Percentiles rank a stretch among this genome's conserved stretches.
These are phyloP conservation scores for Cremastinae sp. DNA, from an alignment of 2,888 invertebrate species.

Conservation along the genomic window DNA sequence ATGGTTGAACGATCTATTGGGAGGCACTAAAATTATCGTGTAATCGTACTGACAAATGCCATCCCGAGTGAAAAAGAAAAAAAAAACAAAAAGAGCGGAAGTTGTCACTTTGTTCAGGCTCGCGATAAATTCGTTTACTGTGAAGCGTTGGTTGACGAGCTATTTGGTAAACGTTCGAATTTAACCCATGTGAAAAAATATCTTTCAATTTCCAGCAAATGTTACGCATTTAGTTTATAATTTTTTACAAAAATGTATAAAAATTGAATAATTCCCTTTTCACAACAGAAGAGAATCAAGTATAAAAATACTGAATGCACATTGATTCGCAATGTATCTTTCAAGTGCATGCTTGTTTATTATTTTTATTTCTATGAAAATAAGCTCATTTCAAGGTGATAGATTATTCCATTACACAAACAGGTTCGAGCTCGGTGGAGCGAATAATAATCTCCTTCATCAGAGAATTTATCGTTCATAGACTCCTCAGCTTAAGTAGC, in stretches of 20 bases:
- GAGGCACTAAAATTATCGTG: not conserved
- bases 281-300: too few relatives aligned
- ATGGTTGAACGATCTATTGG: slow-evolving; percentile 8
- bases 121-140: slow-evolving; percentile 44
- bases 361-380: not conserved
- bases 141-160: slow-evolving; percentile 25
- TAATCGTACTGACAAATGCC: not conserved
- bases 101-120: not conserved
- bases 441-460: not conserved
- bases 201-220: not conserved
- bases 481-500: too few relatives aligned
- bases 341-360: not conserved
- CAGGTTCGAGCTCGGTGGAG: slow-evolving; percentile 23
- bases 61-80: not conserved
- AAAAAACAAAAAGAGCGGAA: slow-evolving; percentile 10
- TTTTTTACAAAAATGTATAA: too few relatives aligned
- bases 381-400: slow-evolving; percentile 38
- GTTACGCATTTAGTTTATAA: too few relatives aligned
- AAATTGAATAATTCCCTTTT: too few relatives aligned
- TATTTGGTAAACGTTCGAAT: too few relatives aligned
- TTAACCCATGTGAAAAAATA: too few relatives aligned
- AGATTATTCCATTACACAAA: slow-evolving; percentile 34
- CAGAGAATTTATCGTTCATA: not conserved
- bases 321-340: too few relatives aligned
- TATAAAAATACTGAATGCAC: not conserved